These are phyloP conservation scores for Petroica traversi DNA, from an alignment of 2,113 vertebrate genomes.

Conservation along the genomic window DNA sequence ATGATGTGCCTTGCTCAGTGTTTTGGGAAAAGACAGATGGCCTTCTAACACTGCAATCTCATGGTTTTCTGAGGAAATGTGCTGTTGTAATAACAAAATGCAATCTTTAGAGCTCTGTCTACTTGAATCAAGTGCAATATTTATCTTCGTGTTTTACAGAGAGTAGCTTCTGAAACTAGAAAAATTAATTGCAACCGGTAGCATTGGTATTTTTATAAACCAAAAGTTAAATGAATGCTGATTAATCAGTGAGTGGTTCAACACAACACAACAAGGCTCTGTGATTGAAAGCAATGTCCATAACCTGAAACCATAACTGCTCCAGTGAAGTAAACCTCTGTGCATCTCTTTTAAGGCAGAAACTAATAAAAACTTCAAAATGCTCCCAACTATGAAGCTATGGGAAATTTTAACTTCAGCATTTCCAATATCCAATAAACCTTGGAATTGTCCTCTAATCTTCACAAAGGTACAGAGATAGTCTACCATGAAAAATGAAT, in stretches of 20 bases:
- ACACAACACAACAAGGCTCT: not conserved
- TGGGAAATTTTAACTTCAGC: not conserved
- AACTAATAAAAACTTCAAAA: not conserved
- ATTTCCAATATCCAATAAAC: not conserved
- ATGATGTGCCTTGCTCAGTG: not conserved
- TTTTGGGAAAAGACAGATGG: not conserved
- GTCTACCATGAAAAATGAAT: not conserved
- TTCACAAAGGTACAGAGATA: not conserved
- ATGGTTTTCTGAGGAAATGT: not conserved
- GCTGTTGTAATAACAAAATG: not conserved
- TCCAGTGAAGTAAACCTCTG: not conserved
- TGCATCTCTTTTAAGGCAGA: not conserved
- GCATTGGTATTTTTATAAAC: not conserved
- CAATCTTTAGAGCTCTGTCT: not conserved
- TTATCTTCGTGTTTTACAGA: not conserved
- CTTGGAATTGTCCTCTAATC: not conserved
- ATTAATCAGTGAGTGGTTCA: not conserved
- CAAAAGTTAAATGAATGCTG: not conserved
- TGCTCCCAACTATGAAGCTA: not conserved
- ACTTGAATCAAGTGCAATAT: not conserved
- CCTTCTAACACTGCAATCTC: not conserved
- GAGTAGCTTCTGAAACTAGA: not conserved
- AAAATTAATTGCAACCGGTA: not conserved
- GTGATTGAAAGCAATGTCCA: not conserved
- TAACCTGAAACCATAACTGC: not conserved